Percentiles rank a stretch among this genome's conserved stretches.
These are phyloP conservation scores for Drosophila neutralis DNA, from an alignment of 2,888 invertebrate genomes.

Conservation along the genomic window DNA sequence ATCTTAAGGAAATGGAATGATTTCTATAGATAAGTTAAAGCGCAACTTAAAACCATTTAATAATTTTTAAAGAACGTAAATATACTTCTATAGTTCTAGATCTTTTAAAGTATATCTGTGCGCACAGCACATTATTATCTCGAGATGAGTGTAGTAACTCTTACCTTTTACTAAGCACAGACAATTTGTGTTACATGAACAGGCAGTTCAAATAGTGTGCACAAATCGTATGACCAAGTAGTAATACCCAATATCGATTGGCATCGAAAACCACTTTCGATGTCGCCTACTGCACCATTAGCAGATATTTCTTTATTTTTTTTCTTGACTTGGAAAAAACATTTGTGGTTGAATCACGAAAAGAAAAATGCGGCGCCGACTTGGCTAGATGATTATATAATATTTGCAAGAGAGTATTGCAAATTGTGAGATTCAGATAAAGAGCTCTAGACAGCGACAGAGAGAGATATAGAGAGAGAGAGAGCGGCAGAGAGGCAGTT, in stretches of 20 bases:
- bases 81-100: background rate
- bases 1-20: background rate
- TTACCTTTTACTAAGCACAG: constrained; percentile 2
- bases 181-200: constrained; percentile 19
- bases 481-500: background rate
- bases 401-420: constrained; percentile 54
- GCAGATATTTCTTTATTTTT: constrained; percentile 63
- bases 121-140: background rate
- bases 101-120: background rate
- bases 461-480: background rate
- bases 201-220: background rate
- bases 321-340: constrained; percentile 28
- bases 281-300: constrained; percentile 70
- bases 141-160: background rate
- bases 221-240: constrained; percentile 19
- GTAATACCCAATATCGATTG: constrained; percentile 36
- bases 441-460: background rate
- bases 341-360: constrained; percentile 63
- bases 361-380: constrained; percentile 58
- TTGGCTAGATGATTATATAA: constrained; percentile 65
- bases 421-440: constrained; percentile 15
- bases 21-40: background rate
- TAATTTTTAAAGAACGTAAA: background rate
- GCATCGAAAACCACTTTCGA: constrained; percentile 67
- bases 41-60: background rate